Evolutionary conservation across 2,113 vertebrate genomes (phyloP).

Genomic region (Ictidomys tridecemlineatus): DNA sequence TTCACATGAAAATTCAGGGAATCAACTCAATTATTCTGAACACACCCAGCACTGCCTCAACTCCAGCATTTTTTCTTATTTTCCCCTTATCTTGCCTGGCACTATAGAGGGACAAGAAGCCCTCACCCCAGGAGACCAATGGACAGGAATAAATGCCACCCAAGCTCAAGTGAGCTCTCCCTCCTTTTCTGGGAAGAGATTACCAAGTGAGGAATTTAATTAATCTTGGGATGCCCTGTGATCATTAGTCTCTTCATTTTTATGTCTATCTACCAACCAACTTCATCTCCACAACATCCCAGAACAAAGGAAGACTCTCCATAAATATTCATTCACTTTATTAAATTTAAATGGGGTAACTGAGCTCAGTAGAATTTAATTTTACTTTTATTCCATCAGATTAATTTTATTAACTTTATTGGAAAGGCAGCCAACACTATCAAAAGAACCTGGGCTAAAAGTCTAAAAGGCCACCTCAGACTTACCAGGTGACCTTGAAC

Average conservation of each 20-base stretch:
- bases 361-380: conserved; percentile 13
- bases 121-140: neutral
- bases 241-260: neutral
- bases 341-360: neutral
- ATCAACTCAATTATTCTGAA: neutral
- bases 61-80: neutral
- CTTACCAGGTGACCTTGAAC: neutral
- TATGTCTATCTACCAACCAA: neutral
- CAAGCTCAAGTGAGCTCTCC: neutral
- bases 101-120: neutral
- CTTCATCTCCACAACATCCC: neutral
- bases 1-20: neutral
- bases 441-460: neutral
- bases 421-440: conserved; percentile 36
- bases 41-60: neutral
- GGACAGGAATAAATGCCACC: neutral
- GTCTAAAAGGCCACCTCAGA: neutral
- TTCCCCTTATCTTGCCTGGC: neutral
- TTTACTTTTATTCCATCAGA: neutral
- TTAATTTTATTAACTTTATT: neutral
- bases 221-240: neutral
- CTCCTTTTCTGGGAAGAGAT: neutral
- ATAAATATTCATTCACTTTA: conserved; percentile 42
- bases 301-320: neutral
- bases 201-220: neutral